Percentiles rank a stretch among this genome's conserved stretches.
Conservation (phyloP, 2,888 invertebrate genomes). For the Malthinus flaveolus region DNA sequence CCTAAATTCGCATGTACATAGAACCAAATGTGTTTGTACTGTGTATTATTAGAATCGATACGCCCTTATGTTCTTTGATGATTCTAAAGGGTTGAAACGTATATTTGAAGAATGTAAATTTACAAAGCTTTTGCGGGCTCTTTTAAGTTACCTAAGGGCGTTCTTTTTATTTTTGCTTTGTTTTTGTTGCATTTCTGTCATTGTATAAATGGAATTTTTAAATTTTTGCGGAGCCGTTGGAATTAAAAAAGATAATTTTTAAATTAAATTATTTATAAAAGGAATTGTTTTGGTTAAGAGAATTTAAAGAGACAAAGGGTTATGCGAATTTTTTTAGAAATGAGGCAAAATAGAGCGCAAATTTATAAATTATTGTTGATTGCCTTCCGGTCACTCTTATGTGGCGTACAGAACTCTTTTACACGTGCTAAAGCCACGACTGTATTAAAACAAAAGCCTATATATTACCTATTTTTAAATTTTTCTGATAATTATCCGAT, state of each 20-base stretch:
- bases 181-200: conserved; percentile 22
- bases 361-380: conserved; percentile 1
- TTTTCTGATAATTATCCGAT: no score
- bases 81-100: conserved; percentile 41
- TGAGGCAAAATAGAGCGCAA: background rate
- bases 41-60: conserved; percentile 37
- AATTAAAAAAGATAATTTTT: conserved; percentile 16
- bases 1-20: conserved; percentile 7
- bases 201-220: conserved; percentile 21
- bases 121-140: conserved; percentile 43
- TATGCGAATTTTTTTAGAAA: background rate
- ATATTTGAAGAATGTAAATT: conserved; percentile 47
- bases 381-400: background rate
- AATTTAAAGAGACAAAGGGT: conserved; percentile 2
- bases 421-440: no score
- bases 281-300: conserved; percentile 15
- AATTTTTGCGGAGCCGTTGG: conserved; percentile 19
- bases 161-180: conserved; percentile 34
- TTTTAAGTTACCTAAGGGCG: conserved; percentile 38
- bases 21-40: conserved; percentile 15
- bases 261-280: conserved; percentile 9
- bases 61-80: conserved; percentile 46
- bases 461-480: no score
- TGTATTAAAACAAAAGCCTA: no score
- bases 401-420: no score